phyloP scores from a whole-genome alignment of 2,888 invertebrate genomes.

The Margaritifera margaritifera region DNA sequence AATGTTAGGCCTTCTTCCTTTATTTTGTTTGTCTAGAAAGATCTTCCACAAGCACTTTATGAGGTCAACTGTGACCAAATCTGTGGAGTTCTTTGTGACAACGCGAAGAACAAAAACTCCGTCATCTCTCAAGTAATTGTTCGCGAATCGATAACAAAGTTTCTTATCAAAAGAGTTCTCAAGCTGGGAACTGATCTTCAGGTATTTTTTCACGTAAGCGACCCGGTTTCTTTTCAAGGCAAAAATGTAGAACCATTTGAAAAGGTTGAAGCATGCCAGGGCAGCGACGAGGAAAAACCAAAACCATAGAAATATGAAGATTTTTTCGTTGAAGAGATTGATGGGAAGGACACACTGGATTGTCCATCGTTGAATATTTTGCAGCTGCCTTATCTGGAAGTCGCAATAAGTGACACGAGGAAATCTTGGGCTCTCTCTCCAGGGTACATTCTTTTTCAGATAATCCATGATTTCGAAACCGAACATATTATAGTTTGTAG shows the following conservation, averaged over 20 bases:
- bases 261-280: conserved; percentile 46
- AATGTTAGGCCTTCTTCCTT: conserved; percentile 20
- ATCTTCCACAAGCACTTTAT: conserved; percentile 56
- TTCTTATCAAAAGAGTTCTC: conserved; percentile 54
- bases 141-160: conserved; percentile 55
- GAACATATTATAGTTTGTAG: conserved; percentile 59
- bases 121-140: conserved; percentile 60
- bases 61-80: conserved; percentile 58
- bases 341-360: conserved; percentile 65
- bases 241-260: conserved; percentile 54
- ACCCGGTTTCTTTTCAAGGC: conserved; percentile 48
- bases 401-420: conserved; percentile 64
- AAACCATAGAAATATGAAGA: conserved; percentile 65
- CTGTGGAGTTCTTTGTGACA: conserved; percentile 60
- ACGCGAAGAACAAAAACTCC: conserved; percentile 61
- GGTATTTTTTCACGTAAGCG: conserved; percentile 58
- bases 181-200: conserved; percentile 56
- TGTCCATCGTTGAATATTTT: conserved; percentile 60
- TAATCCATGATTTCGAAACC: conserved; percentile 62
- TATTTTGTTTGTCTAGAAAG: conserved; percentile 53
- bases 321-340: conserved; percentile 67
- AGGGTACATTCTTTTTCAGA: conserved; percentile 39
- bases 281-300: conserved; percentile 58
- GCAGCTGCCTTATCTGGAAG: conserved; percentile 62
- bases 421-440: conserved; percentile 55